Evolutionary conservation across 1,140 invertebrate species (phyloP).

Genomic region (Tetramorium alpestre): DNA sequence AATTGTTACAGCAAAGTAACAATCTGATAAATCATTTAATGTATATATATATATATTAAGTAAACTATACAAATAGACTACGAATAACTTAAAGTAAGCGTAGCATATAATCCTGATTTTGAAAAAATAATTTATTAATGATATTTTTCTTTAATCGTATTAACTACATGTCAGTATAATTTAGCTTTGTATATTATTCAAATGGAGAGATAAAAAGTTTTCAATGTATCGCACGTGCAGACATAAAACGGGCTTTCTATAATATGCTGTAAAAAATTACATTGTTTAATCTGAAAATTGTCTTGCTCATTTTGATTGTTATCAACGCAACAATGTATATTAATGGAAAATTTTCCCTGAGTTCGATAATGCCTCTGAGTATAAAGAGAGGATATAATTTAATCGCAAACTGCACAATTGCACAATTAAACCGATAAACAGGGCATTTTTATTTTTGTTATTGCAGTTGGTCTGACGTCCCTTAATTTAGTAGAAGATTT

Average conservation of each 20-base stretch:
- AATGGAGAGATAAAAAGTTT: slow-evolving; percentile 8
- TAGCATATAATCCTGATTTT: neutral
- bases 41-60: neutral
- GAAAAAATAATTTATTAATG: neutral
- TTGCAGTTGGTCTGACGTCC: slow-evolving; percentile 16
- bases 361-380: slow-evolving; percentile 16
- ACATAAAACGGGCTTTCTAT: neutral
- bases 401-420: slow-evolving; percentile 39
- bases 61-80: neutral
- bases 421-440: slow-evolving; percentile 46
- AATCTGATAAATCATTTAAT: neutral
- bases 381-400: slow-evolving; percentile 30
- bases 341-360: slow-evolving; percentile 44
- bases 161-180: neutral
- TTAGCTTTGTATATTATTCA: neutral
- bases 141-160: neutral
- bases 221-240: no score
- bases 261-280: neutral
- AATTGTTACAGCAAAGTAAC: neutral
- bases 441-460: slow-evolving; percentile 30
- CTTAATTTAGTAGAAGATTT: slow-evolving; percentile 58
- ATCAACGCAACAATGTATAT: slow-evolving; percentile 12
- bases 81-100: neutral
- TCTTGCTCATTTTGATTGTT: slow-evolving; percentile 16
- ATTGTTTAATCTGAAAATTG: neutral